Percentiles rank a stretch among this genome's conserved stretches.
Evolutionary conservation across 2,113 vertebrate genomes (phyloP).

Genomic region (Apteryx mantelli): DNA sequence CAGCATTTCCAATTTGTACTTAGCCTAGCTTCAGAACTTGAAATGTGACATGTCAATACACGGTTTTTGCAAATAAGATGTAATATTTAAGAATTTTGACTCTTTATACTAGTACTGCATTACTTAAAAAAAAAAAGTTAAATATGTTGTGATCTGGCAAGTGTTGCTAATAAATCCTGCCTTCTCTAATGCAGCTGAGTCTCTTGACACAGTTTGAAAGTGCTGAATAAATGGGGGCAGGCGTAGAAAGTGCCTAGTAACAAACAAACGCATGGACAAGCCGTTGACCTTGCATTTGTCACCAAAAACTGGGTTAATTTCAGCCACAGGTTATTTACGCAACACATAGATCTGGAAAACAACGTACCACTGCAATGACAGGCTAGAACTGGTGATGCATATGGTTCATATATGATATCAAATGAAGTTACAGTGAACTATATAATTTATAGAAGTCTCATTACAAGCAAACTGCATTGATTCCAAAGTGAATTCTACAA

Average conservation of each 20-base stretch:
- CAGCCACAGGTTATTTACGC: not conserved
- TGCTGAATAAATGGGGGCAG: not conserved
- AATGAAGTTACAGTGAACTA: not conserved
- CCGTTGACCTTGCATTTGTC: not conserved
- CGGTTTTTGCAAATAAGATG: not conserved
- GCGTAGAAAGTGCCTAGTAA: not conserved
- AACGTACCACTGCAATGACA: not conserved
- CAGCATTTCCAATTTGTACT: not conserved
- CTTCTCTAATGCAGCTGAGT: not conserved
- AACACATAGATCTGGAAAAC: not conserved
- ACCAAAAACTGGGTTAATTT: not conserved
- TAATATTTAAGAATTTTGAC: not conserved
- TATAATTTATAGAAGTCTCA: not conserved
- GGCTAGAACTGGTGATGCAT: fast-evolving
- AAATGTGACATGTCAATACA: not conserved
- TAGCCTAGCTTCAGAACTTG: not conserved
- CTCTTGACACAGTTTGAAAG: not conserved
- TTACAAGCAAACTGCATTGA: not conserved
- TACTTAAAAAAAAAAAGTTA: not conserved
- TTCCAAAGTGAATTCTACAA: not conserved
- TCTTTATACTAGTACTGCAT: not conserved
- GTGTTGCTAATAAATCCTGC: not conserved
- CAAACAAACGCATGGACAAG: not conserved
- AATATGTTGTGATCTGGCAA: not conserved
- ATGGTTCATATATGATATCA: not conserved